Evolutionary conservation across 2,888 invertebrate species (phyloP), one percentile per base, ranked within the genome.

Genomic region (Abrostola tripartita): DNA sequence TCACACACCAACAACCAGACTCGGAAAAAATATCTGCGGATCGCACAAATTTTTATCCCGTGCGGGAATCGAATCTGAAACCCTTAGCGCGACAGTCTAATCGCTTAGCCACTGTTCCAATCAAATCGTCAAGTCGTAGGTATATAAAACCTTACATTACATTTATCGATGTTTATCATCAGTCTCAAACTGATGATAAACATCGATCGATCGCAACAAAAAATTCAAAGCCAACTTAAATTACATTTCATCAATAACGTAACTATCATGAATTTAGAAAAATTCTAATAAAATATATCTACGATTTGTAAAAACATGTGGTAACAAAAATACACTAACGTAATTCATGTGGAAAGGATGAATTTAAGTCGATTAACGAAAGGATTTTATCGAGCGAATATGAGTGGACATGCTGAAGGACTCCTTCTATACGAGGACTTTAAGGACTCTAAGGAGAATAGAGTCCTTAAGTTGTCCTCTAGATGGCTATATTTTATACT

Each of bases 321-420:
- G 12, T 47, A 49, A 41, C 44, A 42, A 56, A 53, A 60, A 10
- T 38, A 51, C 11, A 41, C 37, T 49, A 5, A 12, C 50, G 24
- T 54, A 47, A 10, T 38, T 54, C 41, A 37, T 35, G 50, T 49
- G 38, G 44, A 44, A 62, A 59, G 35, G 36, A 37, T 58, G 38
- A 59, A 56, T 59, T 52, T 40, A 44, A 74, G 50, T 69, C 59
- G 63, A 74, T 74, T 69, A 68, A 61, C 47, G 40, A 62, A 61
- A 52, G 37, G 53, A 51, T 24, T 59, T 44, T n/a, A 44, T 53
- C 38, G 49, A 41, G 44, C 50, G 51, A 58, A 74, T 41, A 42
- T 38, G 55, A 71, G 63, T 55, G 58, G 38, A 24, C 9, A 35
- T 44, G 40, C 38, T 36, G 24, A 42, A 49, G 59, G 42, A 55